Conservation (phyloP, 1,140 invertebrate species). For the Globodera ellingtonae region DNA sequence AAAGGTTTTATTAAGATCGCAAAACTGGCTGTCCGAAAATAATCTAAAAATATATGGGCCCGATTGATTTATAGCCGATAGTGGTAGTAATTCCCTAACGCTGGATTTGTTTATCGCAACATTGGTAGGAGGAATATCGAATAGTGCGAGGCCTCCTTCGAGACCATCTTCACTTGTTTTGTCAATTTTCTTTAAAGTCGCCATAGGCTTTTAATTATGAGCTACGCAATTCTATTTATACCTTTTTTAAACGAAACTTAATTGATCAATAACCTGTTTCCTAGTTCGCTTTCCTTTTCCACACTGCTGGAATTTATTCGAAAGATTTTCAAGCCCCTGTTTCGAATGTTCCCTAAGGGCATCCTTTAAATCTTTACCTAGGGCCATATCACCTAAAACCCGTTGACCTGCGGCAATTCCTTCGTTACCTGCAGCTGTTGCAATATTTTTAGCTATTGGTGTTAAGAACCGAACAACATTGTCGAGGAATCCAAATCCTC, state of each 20-base stretch:
- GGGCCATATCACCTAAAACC: not conserved
- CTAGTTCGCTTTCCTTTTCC: conserved; percentile 1
- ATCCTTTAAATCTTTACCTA: not conserved
- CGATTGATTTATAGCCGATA: conserved; percentile 4
- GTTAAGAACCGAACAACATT: conserved; percentile 1
- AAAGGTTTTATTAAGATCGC: not conserved
- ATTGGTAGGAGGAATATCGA: conserved; percentile 2
- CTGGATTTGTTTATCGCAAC: conserved; percentile 4
- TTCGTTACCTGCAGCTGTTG: not conserved
- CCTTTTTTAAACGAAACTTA: not conserved
- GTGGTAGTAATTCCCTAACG: not conserved
- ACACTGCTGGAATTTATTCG: conserved; percentile 2
- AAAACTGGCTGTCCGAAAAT: not conserved
- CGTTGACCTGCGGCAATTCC: not conserved
- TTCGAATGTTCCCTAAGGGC: not conserved
- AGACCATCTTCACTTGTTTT: conserved; percentile 1
- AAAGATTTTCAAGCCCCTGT: not conserved
- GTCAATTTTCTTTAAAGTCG: conserved; percentile 13
- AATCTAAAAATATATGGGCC: not conserved
- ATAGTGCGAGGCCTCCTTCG: not conserved
- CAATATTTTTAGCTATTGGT: conserved; percentile 15
- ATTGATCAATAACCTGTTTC: not conserved
- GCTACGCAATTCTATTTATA: not conserved
- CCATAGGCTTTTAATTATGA: not conserved
- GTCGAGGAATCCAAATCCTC: conserved; percentile 10